phyloP scores from a whole-genome alignment of 2,888 invertebrate genomes.

The Molorchus minor region DNA sequence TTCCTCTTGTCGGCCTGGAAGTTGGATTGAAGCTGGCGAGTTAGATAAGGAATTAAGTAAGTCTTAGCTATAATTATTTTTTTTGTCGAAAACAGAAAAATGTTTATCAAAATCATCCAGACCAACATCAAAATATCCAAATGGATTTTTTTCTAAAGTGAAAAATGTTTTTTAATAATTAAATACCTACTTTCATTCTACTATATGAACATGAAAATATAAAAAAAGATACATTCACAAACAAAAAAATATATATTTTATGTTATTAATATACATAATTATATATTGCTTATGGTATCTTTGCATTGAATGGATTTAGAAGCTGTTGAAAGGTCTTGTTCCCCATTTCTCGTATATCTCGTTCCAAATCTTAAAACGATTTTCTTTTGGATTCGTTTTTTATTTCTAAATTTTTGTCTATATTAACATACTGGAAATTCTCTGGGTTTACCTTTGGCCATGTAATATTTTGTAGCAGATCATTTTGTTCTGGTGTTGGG shows the following conservation, averaged over 20 bases:
- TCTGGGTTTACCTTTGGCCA: slow-evolving; percentile 41
- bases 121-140: no score
- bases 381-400: slow-evolving; percentile 39
- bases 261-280: not conserved
- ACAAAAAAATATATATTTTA: no score
- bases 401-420: slow-evolving; percentile 38
- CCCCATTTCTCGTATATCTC: slow-evolving; percentile 38
- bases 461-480: slow-evolving; percentile 40
- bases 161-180: no score
- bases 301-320: slow-evolving; percentile 13
- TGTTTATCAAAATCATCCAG: no score
- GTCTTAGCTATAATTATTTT: no score
- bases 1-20: slow-evolving; percentile 77
- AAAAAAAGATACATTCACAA: not conserved
- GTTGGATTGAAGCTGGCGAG: slow-evolving; percentile 68
- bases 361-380: slow-evolving; percentile 40
- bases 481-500: slow-evolving; percentile 52
- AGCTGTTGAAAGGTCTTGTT: slow-evolving; percentile 29
- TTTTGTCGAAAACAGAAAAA: no score
- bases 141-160: no score
- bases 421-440: slow-evolving; percentile 40
- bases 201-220: not conserved
- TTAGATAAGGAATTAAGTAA: slow-evolving; percentile 70
- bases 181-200: no score
- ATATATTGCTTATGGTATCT: not conserved